phyloP scores from a whole-genome alignment of 1,140 invertebrate species.

The Cephus cinctus region DNA sequence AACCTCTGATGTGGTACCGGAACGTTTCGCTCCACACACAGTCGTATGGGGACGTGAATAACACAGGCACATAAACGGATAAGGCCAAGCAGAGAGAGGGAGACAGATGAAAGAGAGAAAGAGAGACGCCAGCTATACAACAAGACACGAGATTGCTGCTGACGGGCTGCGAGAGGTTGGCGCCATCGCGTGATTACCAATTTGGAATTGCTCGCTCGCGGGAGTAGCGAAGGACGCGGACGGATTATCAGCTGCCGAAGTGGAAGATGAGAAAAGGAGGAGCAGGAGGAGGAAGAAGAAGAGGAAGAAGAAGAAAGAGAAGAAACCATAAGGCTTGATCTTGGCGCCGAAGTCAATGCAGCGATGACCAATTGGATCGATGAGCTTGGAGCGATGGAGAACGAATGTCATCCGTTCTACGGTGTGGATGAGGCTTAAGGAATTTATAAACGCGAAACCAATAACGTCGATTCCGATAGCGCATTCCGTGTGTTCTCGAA shows the following conservation, averaged over 20 bases:
- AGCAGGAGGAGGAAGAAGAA: too few relatives aligned
- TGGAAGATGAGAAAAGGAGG: too few relatives aligned
- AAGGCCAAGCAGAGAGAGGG: constrained; percentile 16
- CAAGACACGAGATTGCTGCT: constrained; percentile 51
- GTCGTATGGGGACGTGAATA: constrained; percentile 30
- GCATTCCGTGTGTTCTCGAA: too few relatives aligned
- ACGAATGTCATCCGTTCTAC: too few relatives aligned
- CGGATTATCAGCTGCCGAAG: constrained; percentile 40
- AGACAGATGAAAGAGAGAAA: constrained; percentile 16
- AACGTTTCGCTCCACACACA: constrained; percentile 46
- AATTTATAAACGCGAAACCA: too few relatives aligned
- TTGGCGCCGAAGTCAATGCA: too few relatives aligned
- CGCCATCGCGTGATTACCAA: constrained; percentile 59
- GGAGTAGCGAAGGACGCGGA: constrained; percentile 35
- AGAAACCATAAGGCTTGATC: too few relatives aligned
- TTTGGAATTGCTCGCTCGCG: constrained; percentile 52
- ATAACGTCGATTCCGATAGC: too few relatives aligned
- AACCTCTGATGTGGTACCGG: constrained; percentile 46
- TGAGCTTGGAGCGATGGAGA: too few relatives aligned
- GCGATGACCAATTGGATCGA: too few relatives aligned
- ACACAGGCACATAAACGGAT: constrained; percentile 9
- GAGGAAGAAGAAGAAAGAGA: too few relatives aligned
- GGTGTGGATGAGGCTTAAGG: too few relatives aligned
- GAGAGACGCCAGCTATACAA: constrained; percentile 33
- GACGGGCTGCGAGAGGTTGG: constrained; percentile 52